These are phyloP conservation scores for Lagocephalus sceleratus DNA, from an alignment of 2,797 vertebrate species.

Conservation along the genomic window DNA sequence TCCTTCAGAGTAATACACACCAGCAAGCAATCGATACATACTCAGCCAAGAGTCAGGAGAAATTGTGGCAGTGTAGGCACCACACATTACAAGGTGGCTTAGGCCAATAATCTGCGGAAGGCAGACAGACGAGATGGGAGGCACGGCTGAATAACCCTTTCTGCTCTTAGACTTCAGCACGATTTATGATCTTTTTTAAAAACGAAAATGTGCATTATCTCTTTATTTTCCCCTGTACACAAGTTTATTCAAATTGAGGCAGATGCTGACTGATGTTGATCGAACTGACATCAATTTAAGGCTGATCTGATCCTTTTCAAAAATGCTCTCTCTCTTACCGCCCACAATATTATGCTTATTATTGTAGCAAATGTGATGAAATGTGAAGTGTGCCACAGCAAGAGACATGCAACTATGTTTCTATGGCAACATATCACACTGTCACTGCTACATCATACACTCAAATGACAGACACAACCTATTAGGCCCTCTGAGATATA, in stretches of 20 bases:
- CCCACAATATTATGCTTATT: slow-evolving; percentile 58
- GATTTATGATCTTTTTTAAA: slow-evolving; percentile 19
- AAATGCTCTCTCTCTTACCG: slow-evolving; percentile 42
- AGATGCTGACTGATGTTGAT: slow-evolving; percentile 39
- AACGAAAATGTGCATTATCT: slow-evolving; percentile 4
- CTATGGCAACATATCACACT: slow-evolving; percentile 70
- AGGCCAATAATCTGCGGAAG: slow-evolving; percentile 68
- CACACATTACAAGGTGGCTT: slow-evolving; percentile 74
- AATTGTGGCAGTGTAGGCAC: slow-evolving; percentile 77
- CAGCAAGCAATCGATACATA: slow-evolving; percentile 74
- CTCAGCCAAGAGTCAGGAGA: slow-evolving; percentile 71
- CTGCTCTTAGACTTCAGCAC: slow-evolving; percentile 20
- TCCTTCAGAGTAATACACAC: slow-evolving; percentile 72
- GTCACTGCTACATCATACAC: slow-evolving; percentile 63
- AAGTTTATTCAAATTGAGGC: slow-evolving; percentile 42
- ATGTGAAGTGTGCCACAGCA: slow-evolving; percentile 42
- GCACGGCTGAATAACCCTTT: slow-evolving; percentile 58
- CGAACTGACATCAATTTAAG: slow-evolving; percentile 42
- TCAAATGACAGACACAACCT: slow-evolving; percentile 72
- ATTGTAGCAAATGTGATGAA: slow-evolving; percentile 57
- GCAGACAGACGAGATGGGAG: slow-evolving; percentile 50
- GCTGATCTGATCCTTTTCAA: slow-evolving; percentile 51
- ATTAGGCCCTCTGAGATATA: slow-evolving; percentile 60
- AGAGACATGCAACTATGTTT: slow-evolving; percentile 63
- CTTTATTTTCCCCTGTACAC: slow-evolving; percentile 26